Evolutionary conservation across 2,797 vertebrate species (phyloP), one percentile per base, ranked within the genome.

Genomic region (Chelonia mydas): DNA sequence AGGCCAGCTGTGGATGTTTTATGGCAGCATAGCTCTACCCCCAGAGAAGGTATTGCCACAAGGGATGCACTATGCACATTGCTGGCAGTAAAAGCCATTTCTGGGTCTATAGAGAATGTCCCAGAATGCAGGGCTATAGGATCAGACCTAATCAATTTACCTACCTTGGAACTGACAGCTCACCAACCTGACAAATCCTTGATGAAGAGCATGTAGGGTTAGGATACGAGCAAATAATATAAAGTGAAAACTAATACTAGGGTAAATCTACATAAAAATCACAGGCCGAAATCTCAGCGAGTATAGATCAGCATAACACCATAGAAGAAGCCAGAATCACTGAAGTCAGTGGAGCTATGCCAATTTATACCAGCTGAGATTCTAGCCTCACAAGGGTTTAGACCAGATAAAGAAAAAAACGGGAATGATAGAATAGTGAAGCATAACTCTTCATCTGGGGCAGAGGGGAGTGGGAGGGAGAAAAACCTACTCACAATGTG

Each of bases 51-150:
- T 50, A 61, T 11, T 50, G 59, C 33, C 85, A 77, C 33, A 88
- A 88, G 92, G 93, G 2, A 37, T 61, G 49, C 41, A 3, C 41
- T 27, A 17, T 55, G 31, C 27, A 57, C 27, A 57, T 50, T 45
- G 47, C 17, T 78, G 49, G 49, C 16, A 79, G 54, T 41, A 50
- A 81, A 84, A 83, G 28, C 41, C 45, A 79, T 31, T 91, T 88
- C n/a, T 80, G 78, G 23, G 96, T 97, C 96, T 81, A 97, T 94
- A 96, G 88, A 96, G 88, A 92, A 80, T 94, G 94, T 95, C 96
- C 81, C 81, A 91, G 97, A 97, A 91, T 98, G 95, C 90, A 97
- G 97, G 51, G 98, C 98, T 98, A 94, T 91, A 95, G 47, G 57
- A 83, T 17, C 65, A 90, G 49, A 82, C 9, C 17, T 6, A 53